These are phyloP conservation scores for Phaedon cochleariae DNA, from an alignment of 2,888 invertebrate genomes.

Conservation along the genomic window DNA sequence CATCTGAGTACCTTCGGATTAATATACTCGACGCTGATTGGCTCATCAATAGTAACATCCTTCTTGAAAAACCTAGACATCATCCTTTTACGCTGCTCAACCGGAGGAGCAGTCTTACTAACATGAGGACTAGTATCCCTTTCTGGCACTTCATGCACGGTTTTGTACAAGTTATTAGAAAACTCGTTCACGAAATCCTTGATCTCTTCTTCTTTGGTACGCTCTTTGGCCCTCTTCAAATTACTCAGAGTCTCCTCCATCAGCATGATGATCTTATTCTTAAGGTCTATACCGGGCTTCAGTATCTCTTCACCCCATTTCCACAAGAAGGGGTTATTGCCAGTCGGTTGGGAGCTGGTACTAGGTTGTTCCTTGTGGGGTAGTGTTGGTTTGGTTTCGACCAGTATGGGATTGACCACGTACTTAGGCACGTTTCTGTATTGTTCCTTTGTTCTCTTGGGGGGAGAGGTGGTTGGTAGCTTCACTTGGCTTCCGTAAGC, in stretches of 20 bases:
- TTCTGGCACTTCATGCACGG: slow-evolving; percentile 20
- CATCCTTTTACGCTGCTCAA: not conserved
- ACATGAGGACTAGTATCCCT: no score
- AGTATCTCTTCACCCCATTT: slow-evolving; percentile 57
- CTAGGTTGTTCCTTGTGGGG: not conserved
- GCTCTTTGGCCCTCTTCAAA: slow-evolving; percentile 39
- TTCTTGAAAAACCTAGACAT: not conserved
- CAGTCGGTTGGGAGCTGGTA: not conserved
- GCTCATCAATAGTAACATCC: slow-evolving; percentile 33
- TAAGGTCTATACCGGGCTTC: slow-evolving; percentile 56
- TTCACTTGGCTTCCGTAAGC: slow-evolving; percentile 21
- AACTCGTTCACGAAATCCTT: slow-evolving; percentile 25
- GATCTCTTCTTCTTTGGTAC: slow-evolving; percentile 29
- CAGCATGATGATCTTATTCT: slow-evolving; percentile 52
- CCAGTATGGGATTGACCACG: slow-evolving; percentile 17
- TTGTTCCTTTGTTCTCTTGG: slow-evolving; percentile 14
- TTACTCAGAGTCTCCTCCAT: slow-evolving; percentile 50
- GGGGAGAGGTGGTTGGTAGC: not conserved
- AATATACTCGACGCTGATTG: slow-evolving; percentile 48
- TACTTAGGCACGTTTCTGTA: slow-evolving; percentile 10
- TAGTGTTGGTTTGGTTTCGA: slow-evolving; percentile 8
- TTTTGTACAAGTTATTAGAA: slow-evolving; percentile 27
- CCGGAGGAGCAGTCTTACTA: no score
- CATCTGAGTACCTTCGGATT: slow-evolving; percentile 52
- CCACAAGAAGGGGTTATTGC: slow-evolving; percentile 43